Percentiles rank a stretch among this genome's conserved stretches.
These are phyloP conservation scores for Clusia tigrina DNA, from an alignment of 2,888 invertebrate genomes.

Conservation along the genomic window DNA sequence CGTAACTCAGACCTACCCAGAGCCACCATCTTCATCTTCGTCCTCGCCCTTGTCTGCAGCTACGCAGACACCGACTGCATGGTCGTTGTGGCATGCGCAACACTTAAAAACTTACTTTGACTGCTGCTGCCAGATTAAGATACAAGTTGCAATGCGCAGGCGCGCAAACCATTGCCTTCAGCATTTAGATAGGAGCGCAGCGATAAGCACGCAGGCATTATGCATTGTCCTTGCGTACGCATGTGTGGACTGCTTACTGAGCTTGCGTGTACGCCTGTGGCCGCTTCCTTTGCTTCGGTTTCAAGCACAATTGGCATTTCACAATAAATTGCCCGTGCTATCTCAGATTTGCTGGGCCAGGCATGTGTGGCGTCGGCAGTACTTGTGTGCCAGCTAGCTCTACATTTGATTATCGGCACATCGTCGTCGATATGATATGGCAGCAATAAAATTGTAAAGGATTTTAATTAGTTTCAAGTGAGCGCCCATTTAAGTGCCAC, in stretches of 20 bases:
- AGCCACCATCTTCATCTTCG: not conserved
- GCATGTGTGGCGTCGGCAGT: not conserved
- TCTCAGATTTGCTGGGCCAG: not conserved
- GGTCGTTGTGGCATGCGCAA: not conserved
- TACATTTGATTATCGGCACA: not conserved
- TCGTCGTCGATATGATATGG: not conserved
- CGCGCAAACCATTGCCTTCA: not conserved
- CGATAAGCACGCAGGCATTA: conserved; percentile 44
- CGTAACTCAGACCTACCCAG: conserved; percentile 50
- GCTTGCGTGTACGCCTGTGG: conserved; percentile 35
- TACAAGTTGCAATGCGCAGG: conserved; percentile 36
- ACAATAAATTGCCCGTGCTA: not conserved
- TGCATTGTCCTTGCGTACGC: conserved; percentile 2
- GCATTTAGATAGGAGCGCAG: conserved; percentile 50
- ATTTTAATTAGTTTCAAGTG: conserved; percentile 54
- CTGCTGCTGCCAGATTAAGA: conserved; percentile 45
- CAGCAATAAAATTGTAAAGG: conserved; percentile 38
- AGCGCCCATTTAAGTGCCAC: conserved; percentile 19
- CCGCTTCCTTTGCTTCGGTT: conserved; percentile 32
- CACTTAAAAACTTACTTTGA: not conserved
- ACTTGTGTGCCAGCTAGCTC: not conserved
- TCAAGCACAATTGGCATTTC: conserved; percentile 44
- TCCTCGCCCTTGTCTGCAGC: not conserved
- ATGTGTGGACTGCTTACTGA: conserved; percentile 25
- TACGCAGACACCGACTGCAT: not conserved